Evolutionary conservation across 2,888 invertebrate species (phyloP).

Genomic region (Marronus borbonicus): DNA sequence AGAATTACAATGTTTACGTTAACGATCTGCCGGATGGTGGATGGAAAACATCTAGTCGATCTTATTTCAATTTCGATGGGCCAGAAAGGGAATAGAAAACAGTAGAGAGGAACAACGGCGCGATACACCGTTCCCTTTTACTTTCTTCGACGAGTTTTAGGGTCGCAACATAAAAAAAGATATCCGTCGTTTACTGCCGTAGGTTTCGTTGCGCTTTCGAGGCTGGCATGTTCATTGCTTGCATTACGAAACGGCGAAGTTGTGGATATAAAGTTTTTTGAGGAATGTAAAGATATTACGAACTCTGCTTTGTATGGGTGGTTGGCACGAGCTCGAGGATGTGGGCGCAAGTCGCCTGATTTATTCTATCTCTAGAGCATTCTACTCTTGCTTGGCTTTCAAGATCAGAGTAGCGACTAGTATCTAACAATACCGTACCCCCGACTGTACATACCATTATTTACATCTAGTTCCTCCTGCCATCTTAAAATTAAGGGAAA

Average conservation of each 20-base stretch:
- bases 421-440: no score
- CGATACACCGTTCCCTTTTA: background rate
- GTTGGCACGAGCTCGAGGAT: background rate
- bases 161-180: slow-evolving; percentile 22
- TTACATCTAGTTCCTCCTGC: no score
- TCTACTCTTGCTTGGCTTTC: no score
- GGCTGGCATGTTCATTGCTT: background rate
- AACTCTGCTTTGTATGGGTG: no score
- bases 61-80: slow-evolving; percentile 48
- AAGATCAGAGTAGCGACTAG: no score
- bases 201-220: background rate
- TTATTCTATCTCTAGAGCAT: no score
- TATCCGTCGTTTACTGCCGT: slow-evolving; percentile 21
- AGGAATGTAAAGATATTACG: no score
- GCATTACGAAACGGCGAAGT: no score
- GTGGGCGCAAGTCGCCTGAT: no score
- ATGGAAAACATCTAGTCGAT: slow-evolving; percentile 49
- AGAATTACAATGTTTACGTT: slow-evolving; percentile 50
- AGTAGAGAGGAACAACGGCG: background rate
- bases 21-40: slow-evolving; percentile 46
- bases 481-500: no score
- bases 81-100: slow-evolving; percentile 26
- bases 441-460: no score
- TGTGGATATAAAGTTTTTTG: no score
- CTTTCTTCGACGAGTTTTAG: slow-evolving; percentile 12